Evolutionary conservation across 2,113 vertebrate genomes (phyloP).

Genomic region (Empidonax traillii): DNA sequence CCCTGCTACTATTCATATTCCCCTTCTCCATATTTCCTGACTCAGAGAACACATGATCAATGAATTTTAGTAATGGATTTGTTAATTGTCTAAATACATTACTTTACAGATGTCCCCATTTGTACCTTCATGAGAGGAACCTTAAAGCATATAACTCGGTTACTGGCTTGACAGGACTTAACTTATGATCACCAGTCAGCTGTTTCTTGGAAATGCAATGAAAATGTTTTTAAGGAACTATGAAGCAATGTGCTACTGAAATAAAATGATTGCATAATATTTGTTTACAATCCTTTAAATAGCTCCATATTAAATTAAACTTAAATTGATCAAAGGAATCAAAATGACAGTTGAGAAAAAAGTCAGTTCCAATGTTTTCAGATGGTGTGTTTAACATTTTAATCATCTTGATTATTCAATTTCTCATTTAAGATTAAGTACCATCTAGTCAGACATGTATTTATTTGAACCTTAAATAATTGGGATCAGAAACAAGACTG

Average conservation of each 20-base stretch:
- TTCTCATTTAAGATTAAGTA: not conserved
- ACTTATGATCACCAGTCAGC: not conserved
- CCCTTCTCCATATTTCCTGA: not conserved
- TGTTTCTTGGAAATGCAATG: not conserved
- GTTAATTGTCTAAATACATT: not conserved
- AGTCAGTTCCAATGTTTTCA: not conserved
- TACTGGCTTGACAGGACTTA: not conserved
- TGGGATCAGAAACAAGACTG: not conserved
- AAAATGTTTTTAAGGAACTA: not conserved
- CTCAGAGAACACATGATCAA: not conserved
- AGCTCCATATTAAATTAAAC: not conserved
- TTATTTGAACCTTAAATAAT: not conserved
- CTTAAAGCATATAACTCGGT: not conserved
- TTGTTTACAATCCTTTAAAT: not conserved
- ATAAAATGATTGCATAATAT: not conserved
- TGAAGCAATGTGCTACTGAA: not conserved
- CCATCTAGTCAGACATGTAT: not conserved
- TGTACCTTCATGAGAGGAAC: not conserved
- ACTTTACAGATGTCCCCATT: not conserved
- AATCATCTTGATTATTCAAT: not conserved
- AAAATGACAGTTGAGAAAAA: not conserved
- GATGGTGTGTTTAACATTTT: not conserved
- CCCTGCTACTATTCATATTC: rapidly evolving
- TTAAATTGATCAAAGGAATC: not conserved
- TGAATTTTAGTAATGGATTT: not conserved